Evolutionary conservation across 2,113 vertebrate species (phyloP).

Genomic region (Dasyprocta punctata): DNA sequence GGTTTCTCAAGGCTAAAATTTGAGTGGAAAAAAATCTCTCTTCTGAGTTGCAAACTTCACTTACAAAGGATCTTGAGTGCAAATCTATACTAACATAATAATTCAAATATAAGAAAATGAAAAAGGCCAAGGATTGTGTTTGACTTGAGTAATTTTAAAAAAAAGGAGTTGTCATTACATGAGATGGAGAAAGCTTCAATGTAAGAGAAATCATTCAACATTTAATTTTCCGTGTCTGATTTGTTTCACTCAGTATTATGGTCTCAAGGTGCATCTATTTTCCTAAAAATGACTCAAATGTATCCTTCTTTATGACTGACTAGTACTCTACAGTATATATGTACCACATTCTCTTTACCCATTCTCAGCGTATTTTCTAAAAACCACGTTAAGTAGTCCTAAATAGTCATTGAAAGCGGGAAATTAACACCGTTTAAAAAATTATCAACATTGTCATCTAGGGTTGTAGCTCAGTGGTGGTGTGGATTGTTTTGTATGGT

Average conservation of each 20-base stretch:
- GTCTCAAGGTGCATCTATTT: not conserved
- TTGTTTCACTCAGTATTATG: not conserved
- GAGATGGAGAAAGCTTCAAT: not conserved
- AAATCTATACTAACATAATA: not conserved
- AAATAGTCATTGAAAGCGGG: not conserved
- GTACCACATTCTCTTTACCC: not conserved
- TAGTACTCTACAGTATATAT: not conserved
- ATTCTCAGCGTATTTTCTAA: not conserved
- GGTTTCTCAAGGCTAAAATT: not conserved
- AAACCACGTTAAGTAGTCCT: not conserved
- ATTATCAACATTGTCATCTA: not conserved
- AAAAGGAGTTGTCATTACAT: not conserved
- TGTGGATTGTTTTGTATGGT: not conserved
- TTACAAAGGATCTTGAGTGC: not conserved
- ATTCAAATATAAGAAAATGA: not conserved
- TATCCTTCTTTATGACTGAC: not conserved
- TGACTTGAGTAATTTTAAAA: not conserved
- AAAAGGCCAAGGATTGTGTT: not conserved
- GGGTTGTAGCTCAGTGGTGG: not conserved
- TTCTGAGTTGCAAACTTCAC: conserved; percentile 13
- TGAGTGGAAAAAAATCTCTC: not conserved
- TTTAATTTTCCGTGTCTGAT: not conserved
- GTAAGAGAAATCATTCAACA: not conserved
- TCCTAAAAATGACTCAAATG: not conserved
- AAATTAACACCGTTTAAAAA: not conserved